A percentile compares a stretch with the other conserved stretches of the same genome.
These are phyloP conservation scores for Rhodeus uyekii DNA, from an alignment of 2,797 vertebrate species.

Conservation along the genomic window DNA sequence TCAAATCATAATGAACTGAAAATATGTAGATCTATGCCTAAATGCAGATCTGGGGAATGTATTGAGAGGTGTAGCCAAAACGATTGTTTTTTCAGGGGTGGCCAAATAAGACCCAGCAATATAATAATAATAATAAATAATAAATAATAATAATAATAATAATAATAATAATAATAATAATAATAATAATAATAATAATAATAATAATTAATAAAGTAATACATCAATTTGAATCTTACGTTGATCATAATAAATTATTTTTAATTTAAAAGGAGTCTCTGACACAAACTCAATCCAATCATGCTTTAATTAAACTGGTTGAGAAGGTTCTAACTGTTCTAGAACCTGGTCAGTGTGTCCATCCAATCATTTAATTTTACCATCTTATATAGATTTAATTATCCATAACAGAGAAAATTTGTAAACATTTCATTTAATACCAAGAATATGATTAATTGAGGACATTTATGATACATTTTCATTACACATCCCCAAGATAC, in stretches of 20 bases:
- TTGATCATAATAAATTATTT: not conserved
- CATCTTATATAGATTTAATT: not conserved
- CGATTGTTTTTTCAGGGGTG: not conserved
- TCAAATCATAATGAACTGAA: not conserved
- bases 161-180: too few relatives aligned
- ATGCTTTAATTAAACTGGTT: not conserved
- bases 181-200: too few relatives aligned
- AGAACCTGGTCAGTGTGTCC: not conserved
- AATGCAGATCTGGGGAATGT: not conserved
- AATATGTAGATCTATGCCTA: not conserved
- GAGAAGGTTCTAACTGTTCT: not conserved
- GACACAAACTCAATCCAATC: not conserved
- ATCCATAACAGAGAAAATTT: not conserved
- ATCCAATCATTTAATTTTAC: not conserved
- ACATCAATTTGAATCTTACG: too few relatives aligned
- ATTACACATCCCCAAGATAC: not conserved
- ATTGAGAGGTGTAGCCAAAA: not conserved
- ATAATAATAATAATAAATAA: too few relatives aligned
- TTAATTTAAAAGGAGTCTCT: not conserved
- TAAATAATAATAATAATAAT: too few relatives aligned
- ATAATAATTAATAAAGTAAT: too few relatives aligned
- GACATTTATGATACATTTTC: not conserved
- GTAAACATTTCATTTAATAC: not conserved
- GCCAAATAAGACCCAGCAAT: not conserved
- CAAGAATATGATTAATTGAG: not conserved